Conservation (phyloP, 2,113 vertebrate species). For the Phaethon lepturus region DNA sequence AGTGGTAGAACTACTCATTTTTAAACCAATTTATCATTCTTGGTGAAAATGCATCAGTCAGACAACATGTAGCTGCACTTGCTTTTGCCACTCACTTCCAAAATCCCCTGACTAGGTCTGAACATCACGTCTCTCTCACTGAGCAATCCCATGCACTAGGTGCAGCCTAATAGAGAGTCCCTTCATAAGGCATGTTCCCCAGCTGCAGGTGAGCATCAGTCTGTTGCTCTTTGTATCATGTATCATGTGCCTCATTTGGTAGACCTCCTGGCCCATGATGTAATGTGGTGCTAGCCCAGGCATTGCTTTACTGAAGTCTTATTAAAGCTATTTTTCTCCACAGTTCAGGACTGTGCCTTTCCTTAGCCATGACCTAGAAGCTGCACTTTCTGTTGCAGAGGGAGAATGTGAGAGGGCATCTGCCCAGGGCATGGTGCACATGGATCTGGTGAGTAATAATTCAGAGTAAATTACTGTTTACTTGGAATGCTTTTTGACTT, state of each 20-base stretch:
- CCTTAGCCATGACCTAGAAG: not conserved
- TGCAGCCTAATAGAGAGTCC: not conserved
- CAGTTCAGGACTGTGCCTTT: not conserved
- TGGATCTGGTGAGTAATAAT: not conserved
- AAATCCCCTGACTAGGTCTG: not conserved
- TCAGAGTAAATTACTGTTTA: not conserved
- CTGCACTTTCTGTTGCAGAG: not conserved
- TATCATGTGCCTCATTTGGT: not conserved
- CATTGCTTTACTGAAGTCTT: not conserved
- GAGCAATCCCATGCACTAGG: not conserved
- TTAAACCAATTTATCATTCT: not conserved
- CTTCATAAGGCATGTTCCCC: not conserved
- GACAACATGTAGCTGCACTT: not conserved
- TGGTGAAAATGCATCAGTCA: not conserved
- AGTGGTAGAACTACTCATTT: not conserved
- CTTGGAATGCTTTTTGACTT: not conserved
- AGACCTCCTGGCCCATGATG: rapidly evolving
- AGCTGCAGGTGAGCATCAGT: not conserved
- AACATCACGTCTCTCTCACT: not conserved
- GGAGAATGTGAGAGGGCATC: not conserved
- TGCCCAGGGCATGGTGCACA: not conserved
- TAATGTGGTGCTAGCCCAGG: not conserved
- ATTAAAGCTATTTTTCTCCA: not conserved
- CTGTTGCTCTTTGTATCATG: not conserved
- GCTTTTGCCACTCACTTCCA: not conserved